Conservation (phyloP, 2,888 invertebrate species). For the Prosopocoilus inquinatus region DNA sequence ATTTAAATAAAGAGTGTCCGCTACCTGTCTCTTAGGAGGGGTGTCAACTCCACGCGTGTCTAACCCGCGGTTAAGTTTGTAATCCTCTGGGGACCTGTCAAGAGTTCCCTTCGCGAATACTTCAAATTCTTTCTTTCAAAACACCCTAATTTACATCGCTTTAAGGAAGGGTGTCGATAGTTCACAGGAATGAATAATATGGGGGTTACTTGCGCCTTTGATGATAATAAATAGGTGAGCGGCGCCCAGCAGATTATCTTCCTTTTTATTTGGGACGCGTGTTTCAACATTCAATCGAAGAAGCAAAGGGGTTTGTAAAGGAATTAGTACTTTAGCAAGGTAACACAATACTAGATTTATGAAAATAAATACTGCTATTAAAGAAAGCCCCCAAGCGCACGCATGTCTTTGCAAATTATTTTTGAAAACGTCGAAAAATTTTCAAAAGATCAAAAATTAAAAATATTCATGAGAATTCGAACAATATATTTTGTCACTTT, state of each 20-base stretch:
- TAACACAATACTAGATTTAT: too few relatives aligned
- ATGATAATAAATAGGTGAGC: constrained; percentile 23
- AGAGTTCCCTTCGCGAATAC: constrained; percentile 32
- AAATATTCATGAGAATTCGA: too few relatives aligned
- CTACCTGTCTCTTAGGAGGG: constrained; percentile 24
- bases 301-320: background rate
- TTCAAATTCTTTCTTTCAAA: constrained; percentile 33
- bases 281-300: constrained; percentile 16
- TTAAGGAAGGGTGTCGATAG: constrained; percentile 23
- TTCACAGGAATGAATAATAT: constrained; percentile 16
- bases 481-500: too few relatives aligned
- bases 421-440: too few relatives aligned
- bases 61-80: constrained; percentile 33
- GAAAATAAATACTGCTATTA: too few relatives aligned
- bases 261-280: constrained; percentile 15
- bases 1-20: constrained; percentile 26
- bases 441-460: too few relatives aligned
- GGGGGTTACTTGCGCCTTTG: constrained; percentile 10
- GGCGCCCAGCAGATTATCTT: constrained; percentile 24
- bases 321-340: too few relatives aligned
- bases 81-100: constrained; percentile 33
- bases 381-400: too few relatives aligned
- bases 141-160: constrained; percentile 34
- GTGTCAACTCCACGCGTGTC: constrained; percentile 26
- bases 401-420: too few relatives aligned